Base-by-base conservation (phyloP, 1,140 invertebrate species). In the Asobara japonica region DNA sequence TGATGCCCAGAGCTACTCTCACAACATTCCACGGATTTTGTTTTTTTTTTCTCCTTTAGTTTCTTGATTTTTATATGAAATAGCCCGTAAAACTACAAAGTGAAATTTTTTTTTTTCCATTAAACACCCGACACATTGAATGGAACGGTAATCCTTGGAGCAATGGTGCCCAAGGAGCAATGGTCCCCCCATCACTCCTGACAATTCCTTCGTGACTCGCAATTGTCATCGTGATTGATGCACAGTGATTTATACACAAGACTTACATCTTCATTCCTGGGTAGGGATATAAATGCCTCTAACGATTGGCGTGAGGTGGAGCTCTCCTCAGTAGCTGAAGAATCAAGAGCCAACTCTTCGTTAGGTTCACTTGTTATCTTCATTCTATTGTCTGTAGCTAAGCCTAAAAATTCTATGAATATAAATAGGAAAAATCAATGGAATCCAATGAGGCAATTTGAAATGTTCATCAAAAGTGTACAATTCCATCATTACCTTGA, bases 221-320 rank as follows among this genome's bases (percentile, higher is more conserved):
- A 10, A 71, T 65, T 71, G 51, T 66, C 6, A 66, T 66, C 16
- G 69, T 78, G 76, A 78, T 78, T 79, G 73, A 76, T 73, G 71
- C 60, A 36, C 48, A 60, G 56, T 51, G 51, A 72, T 61, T 72
- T 74, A 48, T 67, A 70, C 29, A 67, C 72, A 71, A 73, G 71
- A 68, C 65, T 75, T 76, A 77, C 76, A 65, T 78, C 77, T 79
- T 77, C 77, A 78, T 79, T 78, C 78, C 67, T 51, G n/a, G n/a
- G n/a, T n/a, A n/a, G 68, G 67, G 73, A 74, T 78, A 77, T 77
- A 77, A 75, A 75, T 69, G 33, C 71, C 74, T 77, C 68, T 78
- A 79, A 79, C 78, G 77, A 78, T 72, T 73, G n/a, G n/a, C n/a
- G n/a, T n/a, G n/a, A n/a, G n/a, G n/a, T 71, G 72, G 77, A 6